Base-by-base conservation (phyloP, 2,113 vertebrate species). In the Pseudopipra pipra region DNA sequence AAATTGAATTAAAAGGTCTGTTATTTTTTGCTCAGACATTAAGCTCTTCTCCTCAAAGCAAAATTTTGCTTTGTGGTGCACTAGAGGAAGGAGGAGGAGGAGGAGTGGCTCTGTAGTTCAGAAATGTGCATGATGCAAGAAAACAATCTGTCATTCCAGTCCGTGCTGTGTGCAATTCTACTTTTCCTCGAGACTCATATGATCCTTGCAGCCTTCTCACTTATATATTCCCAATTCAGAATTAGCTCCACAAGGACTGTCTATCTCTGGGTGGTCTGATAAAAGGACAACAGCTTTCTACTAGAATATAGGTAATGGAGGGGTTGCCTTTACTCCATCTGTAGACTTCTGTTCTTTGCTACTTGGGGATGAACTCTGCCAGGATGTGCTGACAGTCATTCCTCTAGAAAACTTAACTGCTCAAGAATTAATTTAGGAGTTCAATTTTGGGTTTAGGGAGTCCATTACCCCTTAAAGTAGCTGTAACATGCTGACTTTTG, bases 101-200 rank as follows among this genome's bases (percentile, higher is more conserved):
- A 75, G 14, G 12, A 72, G 8, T 43, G 24, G 3, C 21, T 84
- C 30, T 62, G 16, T 49, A 19, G 9, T 83, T 76, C 11, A 6
- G 46, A 76, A 65, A 4, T 24, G 13, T 41, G 83, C 21, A 20
- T 46, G 12, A 11, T 77, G 21, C 20, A 58, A 54, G 62, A 49
- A 62, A 49, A 37, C 3, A 0, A 0, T 24, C 17, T 25, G 12
- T 79, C 0, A 1, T 83, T 49, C 31, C 4, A 47, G 30, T 8
- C 30, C 11, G 3, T 22, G 14, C 11, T 77, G 12, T 11, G 5
- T 46, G 9, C 14, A 81, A 47, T 27, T 84, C 25, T 61, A 0
- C 2, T 5, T 49, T 79, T 90, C 25, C 14, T 37, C 0, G 2
- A 63, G n/a, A 37, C 0, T 46, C 1, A 6, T 43, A 8, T 7